Percentiles rank a stretch among this genome's conserved stretches.
These are phyloP conservation scores for Anarrhichthys ocellatus DNA, from an alignment of 2,113 vertebrate species.

Conservation along the genomic window DNA sequence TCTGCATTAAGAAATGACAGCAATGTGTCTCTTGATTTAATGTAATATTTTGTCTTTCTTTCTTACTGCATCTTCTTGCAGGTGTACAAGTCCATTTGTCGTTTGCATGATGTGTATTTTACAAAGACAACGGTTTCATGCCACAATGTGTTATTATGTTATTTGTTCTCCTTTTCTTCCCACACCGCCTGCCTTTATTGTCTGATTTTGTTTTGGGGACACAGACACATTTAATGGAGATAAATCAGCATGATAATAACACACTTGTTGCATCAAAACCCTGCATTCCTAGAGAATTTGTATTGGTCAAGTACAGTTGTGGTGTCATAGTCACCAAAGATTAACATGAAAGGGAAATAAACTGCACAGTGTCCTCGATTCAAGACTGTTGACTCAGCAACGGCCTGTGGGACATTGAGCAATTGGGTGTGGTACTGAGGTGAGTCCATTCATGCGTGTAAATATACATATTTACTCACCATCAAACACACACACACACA, in stretches of 20 bases:
- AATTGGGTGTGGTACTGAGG: conserved; percentile 41
- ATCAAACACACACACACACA: conserved; percentile 21
- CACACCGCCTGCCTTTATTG: neutral
- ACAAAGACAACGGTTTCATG: neutral
- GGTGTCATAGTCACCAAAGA: conserved; percentile 11
- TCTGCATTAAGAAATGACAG: neutral
- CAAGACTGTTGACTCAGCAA: conserved; percentile 43
- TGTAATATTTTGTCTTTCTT: neutral
- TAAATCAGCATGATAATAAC: neutral
- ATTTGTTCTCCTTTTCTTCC: neutral
- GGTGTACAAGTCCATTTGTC: neutral
- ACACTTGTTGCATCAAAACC: neutral
- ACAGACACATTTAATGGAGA: neutral
- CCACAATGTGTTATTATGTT: neutral
- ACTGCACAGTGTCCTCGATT: conserved; percentile 36
- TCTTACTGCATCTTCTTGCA: neutral
- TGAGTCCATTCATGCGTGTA: conserved; percentile 55
- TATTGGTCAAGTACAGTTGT: neutral
- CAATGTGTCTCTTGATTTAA: neutral
- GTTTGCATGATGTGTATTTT: neutral
- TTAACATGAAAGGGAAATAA: conserved; percentile 52
- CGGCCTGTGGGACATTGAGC: conserved; percentile 30
- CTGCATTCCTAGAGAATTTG: neutral
- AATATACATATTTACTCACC: conserved; percentile 59
- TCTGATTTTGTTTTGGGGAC: neutral